Evolutionary conservation across 2,888 invertebrate genomes (phyloP).

Genomic region (Perizoma flavofasciatum): DNA sequence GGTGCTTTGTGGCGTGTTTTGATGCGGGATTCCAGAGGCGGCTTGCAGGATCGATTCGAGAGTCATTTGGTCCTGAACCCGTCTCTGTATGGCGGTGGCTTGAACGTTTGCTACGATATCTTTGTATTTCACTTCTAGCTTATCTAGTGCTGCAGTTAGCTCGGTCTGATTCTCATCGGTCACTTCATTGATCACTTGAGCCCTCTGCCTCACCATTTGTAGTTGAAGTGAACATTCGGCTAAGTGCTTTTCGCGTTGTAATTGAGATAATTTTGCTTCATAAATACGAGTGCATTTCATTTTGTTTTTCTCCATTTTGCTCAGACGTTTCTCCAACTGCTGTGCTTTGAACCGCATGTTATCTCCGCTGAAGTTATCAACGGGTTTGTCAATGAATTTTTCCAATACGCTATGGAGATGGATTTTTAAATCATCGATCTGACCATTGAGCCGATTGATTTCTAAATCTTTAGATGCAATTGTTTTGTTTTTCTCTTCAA

Average conservation of each 20-base stretch:
- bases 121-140: constrained; percentile 72
- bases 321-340: constrained; percentile 66
- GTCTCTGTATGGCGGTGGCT: constrained; percentile 71
- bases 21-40: constrained; percentile 55
- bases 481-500: constrained; percentile 55
- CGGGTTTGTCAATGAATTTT: constrained; percentile 54
- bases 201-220: constrained; percentile 66
- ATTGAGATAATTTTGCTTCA: constrained; percentile 61
- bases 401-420: constrained; percentile 54
- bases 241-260: constrained; percentile 70
- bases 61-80: constrained; percentile 70
- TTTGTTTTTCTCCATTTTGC: constrained; percentile 65
- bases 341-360: constrained; percentile 48
- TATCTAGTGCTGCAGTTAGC: constrained; percentile 59
- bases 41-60: constrained; percentile 68
- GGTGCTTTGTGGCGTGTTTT: constrained; percentile 37
- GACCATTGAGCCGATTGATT: constrained; percentile 51
- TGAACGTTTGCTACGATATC: constrained; percentile 74
- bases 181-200: constrained; percentile 64
- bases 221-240: constrained; percentile 68
- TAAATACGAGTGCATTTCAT: constrained; percentile 56
- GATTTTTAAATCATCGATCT: constrained; percentile 59
- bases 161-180: constrained; percentile 66
- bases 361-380: constrained; percentile 46
- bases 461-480: constrained; percentile 60